phyloP scores from a whole-genome alignment of 2,113 vertebrate genomes.

The Tragelaphus strepsiceros region DNA sequence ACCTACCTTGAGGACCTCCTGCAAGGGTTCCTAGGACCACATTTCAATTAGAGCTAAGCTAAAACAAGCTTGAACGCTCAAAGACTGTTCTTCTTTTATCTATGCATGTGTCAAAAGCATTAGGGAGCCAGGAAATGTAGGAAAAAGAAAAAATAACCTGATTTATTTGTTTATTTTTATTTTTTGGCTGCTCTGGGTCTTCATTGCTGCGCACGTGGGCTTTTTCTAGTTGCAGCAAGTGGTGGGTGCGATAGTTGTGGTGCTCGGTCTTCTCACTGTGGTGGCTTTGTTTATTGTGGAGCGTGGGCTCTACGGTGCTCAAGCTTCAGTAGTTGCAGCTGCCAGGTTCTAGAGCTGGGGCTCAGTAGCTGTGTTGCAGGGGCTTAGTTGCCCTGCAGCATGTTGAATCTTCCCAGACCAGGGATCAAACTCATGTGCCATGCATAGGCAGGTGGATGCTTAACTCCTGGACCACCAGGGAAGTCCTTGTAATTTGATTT shows the following conservation, averaged over 20 bases:
- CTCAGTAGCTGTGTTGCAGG: not conserved
- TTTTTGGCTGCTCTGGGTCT: not conserved
- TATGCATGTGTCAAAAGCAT: not conserved
- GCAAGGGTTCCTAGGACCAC: not conserved
- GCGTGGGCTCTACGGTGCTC: not conserved
- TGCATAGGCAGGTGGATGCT: not conserved
- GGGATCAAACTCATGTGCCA: not conserved
- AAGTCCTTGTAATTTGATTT: not conserved
- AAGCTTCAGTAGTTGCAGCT: not conserved
- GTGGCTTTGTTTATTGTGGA: not conserved
- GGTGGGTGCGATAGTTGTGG: not conserved
- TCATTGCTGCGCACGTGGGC: not conserved
- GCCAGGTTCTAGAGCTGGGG: not conserved
- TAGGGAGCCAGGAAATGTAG: not conserved
- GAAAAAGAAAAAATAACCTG: not conserved
- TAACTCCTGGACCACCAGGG: not conserved
- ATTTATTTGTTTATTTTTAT: not conserved
- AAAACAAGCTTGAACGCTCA: not conserved
- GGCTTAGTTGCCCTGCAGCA: not conserved
- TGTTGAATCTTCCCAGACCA: not conserved
- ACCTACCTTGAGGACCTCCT: not conserved
- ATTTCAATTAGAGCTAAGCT: not conserved
- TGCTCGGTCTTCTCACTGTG: not conserved
- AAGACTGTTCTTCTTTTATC: not conserved
- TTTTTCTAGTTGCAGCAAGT: not conserved